Conservation (phyloP, 2,797 vertebrate species). For the Fringilla coelebs region DNA sequence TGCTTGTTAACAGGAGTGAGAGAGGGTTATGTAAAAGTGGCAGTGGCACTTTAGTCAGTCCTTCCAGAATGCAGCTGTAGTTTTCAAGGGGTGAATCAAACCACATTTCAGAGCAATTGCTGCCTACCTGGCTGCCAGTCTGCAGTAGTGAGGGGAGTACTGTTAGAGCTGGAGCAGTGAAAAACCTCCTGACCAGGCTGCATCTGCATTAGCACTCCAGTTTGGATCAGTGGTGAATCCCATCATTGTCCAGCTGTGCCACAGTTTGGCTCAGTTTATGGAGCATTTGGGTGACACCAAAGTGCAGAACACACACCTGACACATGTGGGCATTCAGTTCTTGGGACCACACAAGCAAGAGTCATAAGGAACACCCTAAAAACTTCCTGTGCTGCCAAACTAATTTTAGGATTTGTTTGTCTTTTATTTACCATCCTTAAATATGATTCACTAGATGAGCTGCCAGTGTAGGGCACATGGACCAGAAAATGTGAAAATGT, state of each 20-base stretch:
- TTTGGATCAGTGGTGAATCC: background rate
- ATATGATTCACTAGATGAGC: background rate
- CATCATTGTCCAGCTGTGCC: background rate
- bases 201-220: background rate
- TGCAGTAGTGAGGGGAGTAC: background rate
- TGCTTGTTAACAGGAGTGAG: background rate
- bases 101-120: background rate
- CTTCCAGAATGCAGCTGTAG: background rate
- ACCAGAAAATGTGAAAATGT: background rate
- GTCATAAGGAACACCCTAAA: background rate
- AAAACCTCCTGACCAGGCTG: background rate
- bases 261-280: background rate
- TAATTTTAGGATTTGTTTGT: background rate
- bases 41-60: background rate
- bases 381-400: background rate
- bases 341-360: background rate
- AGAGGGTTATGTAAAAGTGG: background rate
- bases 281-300: background rate
- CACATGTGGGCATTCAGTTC: background rate
- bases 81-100: background rate
- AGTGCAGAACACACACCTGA: background rate
- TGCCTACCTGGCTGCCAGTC: background rate
- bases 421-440: background rate
- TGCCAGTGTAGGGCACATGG: background rate
- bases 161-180: background rate